Evolutionary conservation across 2,797 vertebrate genomes (phyloP).

Genomic region (Orientallactaga sibirica): DNA sequence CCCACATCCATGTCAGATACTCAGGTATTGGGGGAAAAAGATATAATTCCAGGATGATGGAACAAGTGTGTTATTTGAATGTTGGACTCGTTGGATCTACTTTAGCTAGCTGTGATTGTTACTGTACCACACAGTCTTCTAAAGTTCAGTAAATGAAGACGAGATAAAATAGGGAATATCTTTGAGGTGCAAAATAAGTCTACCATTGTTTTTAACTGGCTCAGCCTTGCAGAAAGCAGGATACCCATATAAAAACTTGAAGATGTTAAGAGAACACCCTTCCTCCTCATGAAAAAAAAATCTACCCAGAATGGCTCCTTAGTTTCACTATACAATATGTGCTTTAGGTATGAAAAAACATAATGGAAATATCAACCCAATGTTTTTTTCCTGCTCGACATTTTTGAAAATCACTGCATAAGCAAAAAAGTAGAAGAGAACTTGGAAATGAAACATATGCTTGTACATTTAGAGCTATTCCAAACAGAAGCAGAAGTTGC

Average conservation of each 20-base stretch:
- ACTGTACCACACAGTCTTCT: background rate
- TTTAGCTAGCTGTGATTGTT: background rate
- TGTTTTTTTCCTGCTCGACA: conserved; percentile 58
- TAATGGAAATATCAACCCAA: conserved; percentile 15
- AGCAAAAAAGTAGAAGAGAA: conserved; percentile 85
- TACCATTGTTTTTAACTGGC: conserved; percentile 19
- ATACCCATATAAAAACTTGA: background rate
- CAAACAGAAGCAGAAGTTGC: conserved; percentile 89
- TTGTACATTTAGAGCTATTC: conserved; percentile 85
- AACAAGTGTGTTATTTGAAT: conserved; percentile 20
- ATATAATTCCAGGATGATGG: background rate
- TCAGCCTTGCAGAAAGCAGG: conserved; percentile 27
- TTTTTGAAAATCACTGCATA: conserved; percentile 84
- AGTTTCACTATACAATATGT: background rate
- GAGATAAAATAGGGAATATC: background rate
- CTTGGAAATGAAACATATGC: conserved; percentile 89
- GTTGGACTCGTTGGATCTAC: background rate
- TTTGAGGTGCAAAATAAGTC: background rate
- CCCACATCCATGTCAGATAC: background rate
- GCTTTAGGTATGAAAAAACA: background rate
- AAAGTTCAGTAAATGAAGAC: conserved; percentile 41
- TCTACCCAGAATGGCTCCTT: background rate
- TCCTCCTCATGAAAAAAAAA: background rate
- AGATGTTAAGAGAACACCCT: background rate
- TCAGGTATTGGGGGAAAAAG: background rate